Conservation (phyloP, 2,797 vertebrate species). For the Graptemys geographica region DNA sequence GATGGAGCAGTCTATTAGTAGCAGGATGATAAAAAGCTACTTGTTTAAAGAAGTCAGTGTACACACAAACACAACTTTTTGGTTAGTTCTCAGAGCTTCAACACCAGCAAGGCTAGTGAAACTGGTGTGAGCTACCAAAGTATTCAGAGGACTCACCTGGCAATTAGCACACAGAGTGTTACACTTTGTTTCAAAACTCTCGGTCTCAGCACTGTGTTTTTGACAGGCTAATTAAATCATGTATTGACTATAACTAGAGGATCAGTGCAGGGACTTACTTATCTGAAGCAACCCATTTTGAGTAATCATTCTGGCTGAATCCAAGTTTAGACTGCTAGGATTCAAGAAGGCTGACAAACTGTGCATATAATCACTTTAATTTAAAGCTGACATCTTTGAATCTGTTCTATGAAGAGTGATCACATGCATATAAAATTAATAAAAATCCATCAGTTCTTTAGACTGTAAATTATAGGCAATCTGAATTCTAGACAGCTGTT, state of each 20-base stretch:
- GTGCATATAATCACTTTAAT: slow-evolving; percentile 51
- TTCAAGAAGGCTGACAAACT: slow-evolving; percentile 40
- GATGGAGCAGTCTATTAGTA: neutral
- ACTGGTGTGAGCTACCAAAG: slow-evolving; percentile 47
- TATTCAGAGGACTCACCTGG: slow-evolving; percentile 19
- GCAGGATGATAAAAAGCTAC: neutral
- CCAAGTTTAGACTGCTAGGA: slow-evolving; percentile 46
- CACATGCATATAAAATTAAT: slow-evolving; percentile 47
- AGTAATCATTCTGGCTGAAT: slow-evolving; percentile 51
- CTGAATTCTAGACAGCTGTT: slow-evolving; percentile 42
- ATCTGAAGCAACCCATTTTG: slow-evolving; percentile 23
- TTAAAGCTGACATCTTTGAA: slow-evolving; percentile 47
- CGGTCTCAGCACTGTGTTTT: slow-evolving; percentile 51
- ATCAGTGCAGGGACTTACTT: slow-evolving; percentile 29
- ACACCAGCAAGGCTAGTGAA: slow-evolving; percentile 25
- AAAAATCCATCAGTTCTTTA: neutral
- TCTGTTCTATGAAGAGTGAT: neutral
- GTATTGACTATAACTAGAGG: slow-evolving; percentile 65
- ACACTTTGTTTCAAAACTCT: slow-evolving; percentile 65
- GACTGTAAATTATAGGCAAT: neutral
- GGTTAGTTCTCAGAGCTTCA: slow-evolving; percentile 19
- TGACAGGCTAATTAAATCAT: slow-evolving; percentile 67
- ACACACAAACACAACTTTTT: slow-evolving; percentile 8
- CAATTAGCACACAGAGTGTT: slow-evolving; percentile 68
- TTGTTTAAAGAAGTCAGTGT: slow-evolving; percentile 32